phyloP scores from a whole-genome alignment of 2,888 invertebrate genomes.

The Papilio gigon region DNA sequence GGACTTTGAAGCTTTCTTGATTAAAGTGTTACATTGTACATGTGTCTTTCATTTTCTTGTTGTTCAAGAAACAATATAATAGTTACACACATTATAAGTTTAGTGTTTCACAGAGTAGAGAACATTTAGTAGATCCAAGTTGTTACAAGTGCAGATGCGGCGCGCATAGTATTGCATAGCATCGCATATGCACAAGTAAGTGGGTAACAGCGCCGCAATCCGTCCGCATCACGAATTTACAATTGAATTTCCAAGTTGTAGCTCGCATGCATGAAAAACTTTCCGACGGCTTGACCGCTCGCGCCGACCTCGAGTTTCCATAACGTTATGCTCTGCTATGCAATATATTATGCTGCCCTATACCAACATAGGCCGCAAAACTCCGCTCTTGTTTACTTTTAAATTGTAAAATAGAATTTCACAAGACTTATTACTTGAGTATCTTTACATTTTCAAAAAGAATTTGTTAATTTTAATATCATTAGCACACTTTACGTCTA shows the following conservation, averaged over 20 bases:
- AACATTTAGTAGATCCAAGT: not conserved
- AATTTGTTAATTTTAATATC: no score
- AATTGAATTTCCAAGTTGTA: slow-evolving; percentile 47
- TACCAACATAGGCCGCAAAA: slow-evolving; percentile 13
- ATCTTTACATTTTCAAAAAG: not conserved
- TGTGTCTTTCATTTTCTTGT: no score
- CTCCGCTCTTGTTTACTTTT: slow-evolving; percentile 10
- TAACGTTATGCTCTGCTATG: slow-evolving; percentile 13
- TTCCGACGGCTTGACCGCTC: slow-evolving; percentile 49
- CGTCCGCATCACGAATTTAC: slow-evolving; percentile 51
- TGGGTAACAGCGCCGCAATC: slow-evolving; percentile 41
- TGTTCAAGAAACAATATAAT: no score
- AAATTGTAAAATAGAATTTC: not conserved
- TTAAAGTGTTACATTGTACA: not conserved
- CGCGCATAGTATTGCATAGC: slow-evolving; percentile 12
- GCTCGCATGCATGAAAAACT: slow-evolving; percentile 48
- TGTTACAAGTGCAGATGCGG: slow-evolving; percentile 8
- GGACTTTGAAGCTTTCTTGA: not conserved
- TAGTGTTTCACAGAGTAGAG: not conserved
- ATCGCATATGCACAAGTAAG: slow-evolving; percentile 34
- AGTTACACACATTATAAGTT: not conserved
- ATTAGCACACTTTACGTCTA: no score
- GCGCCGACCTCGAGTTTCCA: slow-evolving; percentile 40
- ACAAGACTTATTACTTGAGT: not conserved
- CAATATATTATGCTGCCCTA: not conserved